Evolutionary conservation across 2,888 invertebrate species (phyloP).

Genomic region (Metallyticus violacea): DNA sequence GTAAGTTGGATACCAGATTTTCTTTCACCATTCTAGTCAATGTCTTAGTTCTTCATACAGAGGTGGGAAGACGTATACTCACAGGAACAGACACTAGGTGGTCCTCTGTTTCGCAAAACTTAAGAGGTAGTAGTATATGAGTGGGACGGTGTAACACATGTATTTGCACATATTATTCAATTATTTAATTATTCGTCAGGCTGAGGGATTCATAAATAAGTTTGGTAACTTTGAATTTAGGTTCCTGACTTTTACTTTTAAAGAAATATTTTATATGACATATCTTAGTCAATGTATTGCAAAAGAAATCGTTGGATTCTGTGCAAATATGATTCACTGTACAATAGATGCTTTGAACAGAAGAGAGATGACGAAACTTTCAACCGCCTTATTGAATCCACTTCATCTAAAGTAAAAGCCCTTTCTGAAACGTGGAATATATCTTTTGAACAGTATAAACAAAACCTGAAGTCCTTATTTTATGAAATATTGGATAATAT

Average conservation of each 20-base stretch:
- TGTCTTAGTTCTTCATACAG: no score
- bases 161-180: no score
- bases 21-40: no score
- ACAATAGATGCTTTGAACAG: background rate
- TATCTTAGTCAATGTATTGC: background rate
- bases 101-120: no score
- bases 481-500: background rate
- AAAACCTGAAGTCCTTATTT: background rate
- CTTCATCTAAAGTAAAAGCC: background rate
- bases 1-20: no score
- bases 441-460: no score
- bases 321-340: background rate
- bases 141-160: no score
- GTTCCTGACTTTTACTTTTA: background rate
- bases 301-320: background rate
- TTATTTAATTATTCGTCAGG: no score
- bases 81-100: no score
- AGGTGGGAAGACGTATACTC: no score
- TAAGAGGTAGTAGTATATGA: no score
- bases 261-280: background rate
- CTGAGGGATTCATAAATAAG: background rate
- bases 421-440: background rate
- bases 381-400: background rate
- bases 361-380: background rate
- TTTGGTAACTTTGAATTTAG: background rate